These are phyloP conservation scores for Marisa cornuarietis DNA, from an alignment of 1,140 invertebrate species.

Conservation along the genomic window DNA sequence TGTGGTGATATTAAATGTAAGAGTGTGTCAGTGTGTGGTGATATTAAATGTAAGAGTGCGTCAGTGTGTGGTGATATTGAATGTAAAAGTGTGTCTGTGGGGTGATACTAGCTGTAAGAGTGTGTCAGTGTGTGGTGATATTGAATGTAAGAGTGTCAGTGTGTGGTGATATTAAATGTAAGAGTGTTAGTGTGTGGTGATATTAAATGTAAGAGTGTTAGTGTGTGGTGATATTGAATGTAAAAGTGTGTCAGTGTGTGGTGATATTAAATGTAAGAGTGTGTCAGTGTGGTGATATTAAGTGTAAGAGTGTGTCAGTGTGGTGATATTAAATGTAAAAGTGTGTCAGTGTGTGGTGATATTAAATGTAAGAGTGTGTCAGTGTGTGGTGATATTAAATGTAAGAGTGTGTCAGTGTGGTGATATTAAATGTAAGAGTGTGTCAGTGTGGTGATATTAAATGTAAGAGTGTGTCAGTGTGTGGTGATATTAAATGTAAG, in stretches of 20 bases:
- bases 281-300: slow-evolving; percentile 3
- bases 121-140: background rate
- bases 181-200: background rate
- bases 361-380: background rate
- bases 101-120: background rate
- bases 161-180: background rate
- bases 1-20: no score
- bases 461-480: background rate
- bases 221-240: background rate
- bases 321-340: no score
- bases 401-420: background rate
- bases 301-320: background rate
- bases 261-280: background rate
- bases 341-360: no score
- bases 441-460: background rate
- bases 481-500: background rate
- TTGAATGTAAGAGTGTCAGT: background rate
- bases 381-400: background rate
- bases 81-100: background rate
- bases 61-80: no score
- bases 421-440: no score
- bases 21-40: background rate
- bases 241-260: background rate
- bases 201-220: background rate
- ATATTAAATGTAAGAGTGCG: no score